phyloP scores from a whole-genome alignment of 2,888 invertebrate species.

The Xanthorhoe spadicearia region DNA sequence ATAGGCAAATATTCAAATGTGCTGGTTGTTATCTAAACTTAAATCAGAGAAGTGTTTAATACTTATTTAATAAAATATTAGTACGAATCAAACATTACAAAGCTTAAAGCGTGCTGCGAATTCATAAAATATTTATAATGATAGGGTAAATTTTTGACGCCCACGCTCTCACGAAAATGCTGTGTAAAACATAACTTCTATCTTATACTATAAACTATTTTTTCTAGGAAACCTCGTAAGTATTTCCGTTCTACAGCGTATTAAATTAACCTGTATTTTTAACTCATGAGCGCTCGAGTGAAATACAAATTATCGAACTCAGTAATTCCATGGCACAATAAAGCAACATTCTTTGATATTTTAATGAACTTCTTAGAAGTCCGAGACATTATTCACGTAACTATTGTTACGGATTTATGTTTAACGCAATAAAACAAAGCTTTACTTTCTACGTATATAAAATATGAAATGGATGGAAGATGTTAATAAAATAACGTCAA shows the following conservation, averaged over 20 bases:
- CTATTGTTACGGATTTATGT: not conserved
- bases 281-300: slow-evolving; percentile 9
- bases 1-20: not conserved
- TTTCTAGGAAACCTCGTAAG: slow-evolving; percentile 37
- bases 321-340: slow-evolving; percentile 1
- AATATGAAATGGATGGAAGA: not conserved
- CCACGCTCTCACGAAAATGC: slow-evolving; percentile 36
- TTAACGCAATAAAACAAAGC: not conserved
- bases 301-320: not conserved
- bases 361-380: not conserved
- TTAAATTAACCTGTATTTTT: slow-evolving; percentile 23
- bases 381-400: not conserved
- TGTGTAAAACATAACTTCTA: slow-evolving; percentile 30
- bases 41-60: too few species aligned
- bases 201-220: slow-evolving; percentile 10
- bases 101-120: slow-evolving; percentile 22
- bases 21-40: not conserved
- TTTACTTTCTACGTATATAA: not conserved
- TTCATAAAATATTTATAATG: slow-evolving; percentile 40
- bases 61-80: not conserved
- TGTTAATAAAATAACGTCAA: not conserved
- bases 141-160: slow-evolving; percentile 37
- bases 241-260: slow-evolving; percentile 35
- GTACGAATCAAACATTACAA: slow-evolving; percentile 7
- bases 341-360: not conserved